phyloP scores from a whole-genome alignment of 2,113 vertebrate genomes.

The Chitala chitala region DNA sequence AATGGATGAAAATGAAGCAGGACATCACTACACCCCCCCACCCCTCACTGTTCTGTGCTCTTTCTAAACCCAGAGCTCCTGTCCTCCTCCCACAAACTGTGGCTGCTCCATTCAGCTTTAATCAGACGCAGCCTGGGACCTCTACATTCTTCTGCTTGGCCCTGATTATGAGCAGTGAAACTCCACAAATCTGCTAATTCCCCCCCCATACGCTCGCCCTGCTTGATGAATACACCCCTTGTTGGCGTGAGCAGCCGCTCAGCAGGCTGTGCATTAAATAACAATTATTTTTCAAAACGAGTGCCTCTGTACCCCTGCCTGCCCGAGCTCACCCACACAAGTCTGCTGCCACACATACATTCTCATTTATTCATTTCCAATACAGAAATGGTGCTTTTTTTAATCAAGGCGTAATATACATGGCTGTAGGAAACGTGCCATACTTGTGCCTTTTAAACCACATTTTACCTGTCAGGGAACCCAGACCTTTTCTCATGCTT shows the following conservation, averaged over 20 bases:
- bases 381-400: neutral
- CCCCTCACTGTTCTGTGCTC: slow-evolving; percentile 49
- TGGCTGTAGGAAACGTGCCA: slow-evolving; percentile 45
- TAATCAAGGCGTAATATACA: slow-evolving; percentile 16
- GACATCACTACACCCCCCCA: neutral
- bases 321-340: no score
- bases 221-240: slow-evolving; percentile 76
- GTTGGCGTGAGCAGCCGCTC: slow-evolving; percentile 58
- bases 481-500: slow-evolving; percentile 43
- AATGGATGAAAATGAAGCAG: neutral
- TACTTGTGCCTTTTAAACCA: slow-evolving; percentile 43
- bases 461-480: slow-evolving; percentile 45
- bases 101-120: slow-evolving; percentile 80
- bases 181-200: slow-evolving; percentile 79
- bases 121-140: slow-evolving; percentile 88
- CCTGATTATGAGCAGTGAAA: slow-evolving; percentile 87
- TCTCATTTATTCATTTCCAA: slow-evolving; percentile 33
- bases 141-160: slow-evolving; percentile 81
- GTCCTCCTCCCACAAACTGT: slow-evolving; percentile 36
- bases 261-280: slow-evolving; percentile 56
- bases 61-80: slow-evolving; percentile 60
- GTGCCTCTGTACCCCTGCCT: slow-evolving; percentile 3
- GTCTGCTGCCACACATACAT: no score
- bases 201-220: slow-evolving; percentile 63
- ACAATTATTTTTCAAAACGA: neutral